A percentile compares a stretch with the other conserved stretches of the same genome.
These are phyloP conservation scores for Drosophila neocordata DNA, from an alignment of 1,140 invertebrate species.

Conservation along the genomic window DNA sequence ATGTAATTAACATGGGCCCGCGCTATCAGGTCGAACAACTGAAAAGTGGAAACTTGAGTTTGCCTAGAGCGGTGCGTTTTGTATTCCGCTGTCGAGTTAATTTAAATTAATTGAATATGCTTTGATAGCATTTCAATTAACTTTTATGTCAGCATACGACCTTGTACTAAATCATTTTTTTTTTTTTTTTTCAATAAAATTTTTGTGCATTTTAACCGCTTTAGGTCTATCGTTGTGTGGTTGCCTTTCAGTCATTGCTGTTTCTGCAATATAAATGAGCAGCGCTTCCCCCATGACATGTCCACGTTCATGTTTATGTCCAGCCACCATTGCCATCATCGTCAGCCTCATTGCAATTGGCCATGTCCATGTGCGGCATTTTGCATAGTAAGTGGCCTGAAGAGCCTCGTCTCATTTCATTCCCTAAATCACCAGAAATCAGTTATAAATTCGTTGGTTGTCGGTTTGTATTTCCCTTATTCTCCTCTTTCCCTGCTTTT, in stretches of 20 bases:
- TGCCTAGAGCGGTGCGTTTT: slow-evolving; percentile 49
- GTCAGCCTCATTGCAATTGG: slow-evolving; percentile 9
- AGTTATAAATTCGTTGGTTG: slow-evolving; percentile 74
- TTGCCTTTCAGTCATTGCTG: slow-evolving; percentile 44
- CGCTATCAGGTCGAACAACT: slow-evolving; percentile 25
- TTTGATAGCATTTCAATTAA: slow-evolving; percentile 80
- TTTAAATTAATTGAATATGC: slow-evolving; percentile 81
- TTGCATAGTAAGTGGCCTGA: slow-evolving; percentile 68
- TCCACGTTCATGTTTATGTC: too few relatives aligned
- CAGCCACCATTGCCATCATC: slow-evolving; percentile 33
- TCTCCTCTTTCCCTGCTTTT: neutral
- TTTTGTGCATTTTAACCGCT: slow-evolving; percentile 59
- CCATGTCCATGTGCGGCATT: slow-evolving; percentile 57
- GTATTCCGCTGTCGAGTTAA: slow-evolving; percentile 61
- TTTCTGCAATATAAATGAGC: slow-evolving; percentile 66
- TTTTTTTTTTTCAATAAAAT: slow-evolving; percentile 25
- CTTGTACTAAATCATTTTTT: slow-evolving; percentile 54
- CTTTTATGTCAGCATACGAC: slow-evolving; percentile 54
- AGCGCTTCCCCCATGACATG: slow-evolving; percentile 26
- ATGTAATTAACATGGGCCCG: slow-evolving; percentile 63
- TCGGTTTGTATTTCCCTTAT: slow-evolving; percentile 12
- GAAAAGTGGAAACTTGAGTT: slow-evolving; percentile 31
- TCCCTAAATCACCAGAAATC: slow-evolving; percentile 79
- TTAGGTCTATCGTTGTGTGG: neutral
- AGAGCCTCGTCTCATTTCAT: slow-evolving; percentile 63